A percentile compares a stretch with the other conserved stretches of the same genome.
Conservation (phyloP, 2,888 invertebrate genomes). For the Hermaeophaga mercurialis region DNA sequence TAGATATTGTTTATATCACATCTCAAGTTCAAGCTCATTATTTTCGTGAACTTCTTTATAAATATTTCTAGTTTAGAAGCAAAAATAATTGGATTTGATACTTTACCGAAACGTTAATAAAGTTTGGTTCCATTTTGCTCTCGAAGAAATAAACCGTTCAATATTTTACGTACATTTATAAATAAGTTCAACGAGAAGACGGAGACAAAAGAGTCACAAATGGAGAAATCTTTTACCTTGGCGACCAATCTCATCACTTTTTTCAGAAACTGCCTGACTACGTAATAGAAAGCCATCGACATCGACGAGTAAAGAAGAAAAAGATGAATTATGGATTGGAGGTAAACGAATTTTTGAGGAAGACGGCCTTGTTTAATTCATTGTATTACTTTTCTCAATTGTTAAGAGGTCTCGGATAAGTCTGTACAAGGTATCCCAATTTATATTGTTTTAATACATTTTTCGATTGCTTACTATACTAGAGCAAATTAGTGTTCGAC, state of each 20-base stretch:
- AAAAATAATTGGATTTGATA: too few relatives aligned
- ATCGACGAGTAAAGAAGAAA: neutral
- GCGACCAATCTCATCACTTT: constrained; percentile 8
- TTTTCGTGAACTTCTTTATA: too few relatives aligned
- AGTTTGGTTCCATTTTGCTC: too few relatives aligned
- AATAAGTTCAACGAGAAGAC: neutral
- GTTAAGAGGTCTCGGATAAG: neutral
- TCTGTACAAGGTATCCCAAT: too few relatives aligned
- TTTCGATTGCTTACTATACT: too few relatives aligned
- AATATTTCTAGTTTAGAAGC: too few relatives aligned
- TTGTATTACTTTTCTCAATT: constrained; percentile 16
- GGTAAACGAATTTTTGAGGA: constrained; percentile 17
- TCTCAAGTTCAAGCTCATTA: too few relatives aligned
- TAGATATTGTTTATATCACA: too few relatives aligned
- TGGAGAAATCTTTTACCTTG: neutral
- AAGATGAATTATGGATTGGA: constrained; percentile 17
- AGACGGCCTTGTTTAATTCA: constrained; percentile 17
- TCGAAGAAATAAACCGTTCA: neutral
- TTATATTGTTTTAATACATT: too few relatives aligned
- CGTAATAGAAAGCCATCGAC: constrained; percentile 5
- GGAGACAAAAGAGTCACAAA: neutral
- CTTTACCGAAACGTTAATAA: too few relatives aligned
- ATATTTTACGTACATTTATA: neutral
- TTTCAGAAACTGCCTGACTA: neutral
- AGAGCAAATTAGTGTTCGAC: too few relatives aligned